Base-by-base conservation (phyloP, 2,888 invertebrate species). In the Melitaea athalia region DNA sequence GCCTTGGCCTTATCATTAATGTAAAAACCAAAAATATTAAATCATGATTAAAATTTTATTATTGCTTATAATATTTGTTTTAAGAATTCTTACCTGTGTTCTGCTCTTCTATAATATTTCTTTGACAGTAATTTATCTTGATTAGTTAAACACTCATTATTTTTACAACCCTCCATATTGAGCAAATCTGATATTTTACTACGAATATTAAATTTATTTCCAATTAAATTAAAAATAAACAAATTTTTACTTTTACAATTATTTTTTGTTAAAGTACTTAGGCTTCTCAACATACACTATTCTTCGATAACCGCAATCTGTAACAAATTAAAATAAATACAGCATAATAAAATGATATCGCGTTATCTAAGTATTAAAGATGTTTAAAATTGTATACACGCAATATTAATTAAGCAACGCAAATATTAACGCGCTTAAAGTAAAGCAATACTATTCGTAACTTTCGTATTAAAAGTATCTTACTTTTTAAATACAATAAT, bases 51-150 rank as follows among this genome's bases (percentile, higher is more conserved):
- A 24, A 24, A 24, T 24, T 24, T 24, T 24, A 24, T 24, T 24
- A 24, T 3, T 45, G 11, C 11, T 45, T 12, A 45, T 2, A 33
- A 42, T 15, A 53, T 43, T 11, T 42, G 15, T 11, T 62, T 45
- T 59, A 45, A 55, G 57, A 64, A 59, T n/a, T 64, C 87, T 84
- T 78, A 91, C 92, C 92, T 87, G 74, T 91, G 91, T 75, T 91
- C 91, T 17, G 87, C 90, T 65, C 86, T 82, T 11, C 92, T 81
- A 72, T 91, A 91, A 73, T 92, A 92, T 76, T 92, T 92, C 74
- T 88, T 91, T 4, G 83, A 80, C 17, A 78, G 52, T 43, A 77
- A 17, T 70, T 76, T 71, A 67, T 80, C 85, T 76, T 81, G 77
- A 62, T 71, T 71, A 8, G 69, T 47, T 55, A 85, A 68, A 72